A percentile compares a stretch with the other conserved stretches of the same genome.
phyloP scores from a whole-genome alignment of 2,797 vertebrate genomes.

The Tachyglossus aculeatus region DNA sequence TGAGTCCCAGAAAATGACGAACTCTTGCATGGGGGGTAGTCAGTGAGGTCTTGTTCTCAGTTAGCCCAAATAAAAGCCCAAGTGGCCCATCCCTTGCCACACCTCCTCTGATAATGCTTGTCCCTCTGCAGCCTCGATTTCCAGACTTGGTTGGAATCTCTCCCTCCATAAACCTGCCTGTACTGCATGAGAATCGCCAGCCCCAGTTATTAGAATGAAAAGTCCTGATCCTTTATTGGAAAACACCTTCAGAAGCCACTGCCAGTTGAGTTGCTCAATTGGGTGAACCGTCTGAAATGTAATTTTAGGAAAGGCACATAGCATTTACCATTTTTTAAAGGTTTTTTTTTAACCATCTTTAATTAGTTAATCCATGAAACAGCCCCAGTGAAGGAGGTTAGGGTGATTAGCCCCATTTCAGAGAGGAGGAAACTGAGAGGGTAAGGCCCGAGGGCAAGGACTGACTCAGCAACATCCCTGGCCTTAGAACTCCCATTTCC shows the following conservation, averaged over 20 bases:
- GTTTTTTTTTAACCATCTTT: slow-evolving; percentile 3
- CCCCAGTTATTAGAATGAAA: accelerated
- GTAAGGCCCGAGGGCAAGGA: background rate
- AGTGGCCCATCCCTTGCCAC: background rate
- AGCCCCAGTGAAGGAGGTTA: background rate
- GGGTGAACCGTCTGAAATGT: slow-evolving; percentile 23
- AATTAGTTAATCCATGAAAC: slow-evolving; percentile 3
- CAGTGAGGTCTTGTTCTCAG: too few species aligned
- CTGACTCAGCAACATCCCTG: slow-evolving; percentile 20
- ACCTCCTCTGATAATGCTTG: background rate
- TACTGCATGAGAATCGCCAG: background rate
- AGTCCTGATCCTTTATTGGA: slow-evolving; percentile 19
- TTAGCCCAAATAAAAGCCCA: too few species aligned
- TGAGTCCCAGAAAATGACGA: too few species aligned
- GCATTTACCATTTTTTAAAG: slow-evolving; percentile 13
- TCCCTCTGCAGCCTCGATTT: background rate
- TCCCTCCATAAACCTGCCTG: slow-evolving; percentile 18
- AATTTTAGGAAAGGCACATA: slow-evolving; percentile 56
- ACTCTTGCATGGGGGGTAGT: too few species aligned
- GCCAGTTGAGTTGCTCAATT: slow-evolving; percentile 31
- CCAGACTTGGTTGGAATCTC: slow-evolving; percentile 13
- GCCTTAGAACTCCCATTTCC: slow-evolving; percentile 1
- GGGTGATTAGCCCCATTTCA: background rate
- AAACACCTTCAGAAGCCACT: slow-evolving; percentile 28
- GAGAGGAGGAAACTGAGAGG: background rate